Evolutionary conservation across 2,113 vertebrate species (phyloP).

Genomic region (Bubalus kerabau): DNA sequence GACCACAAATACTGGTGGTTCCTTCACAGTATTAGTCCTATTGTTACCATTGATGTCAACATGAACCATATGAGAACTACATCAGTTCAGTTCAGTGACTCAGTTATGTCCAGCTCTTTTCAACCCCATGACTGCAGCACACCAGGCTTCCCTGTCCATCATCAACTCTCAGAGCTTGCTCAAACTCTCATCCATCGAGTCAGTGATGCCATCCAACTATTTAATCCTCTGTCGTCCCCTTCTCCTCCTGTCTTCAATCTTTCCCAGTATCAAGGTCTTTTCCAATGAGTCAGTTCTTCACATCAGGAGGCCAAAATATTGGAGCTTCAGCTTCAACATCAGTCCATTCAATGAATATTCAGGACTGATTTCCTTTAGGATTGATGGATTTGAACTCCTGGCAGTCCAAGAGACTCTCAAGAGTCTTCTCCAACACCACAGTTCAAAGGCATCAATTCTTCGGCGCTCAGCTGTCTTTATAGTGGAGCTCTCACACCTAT

Average conservation of each 20-base stretch:
- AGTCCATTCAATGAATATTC: not conserved
- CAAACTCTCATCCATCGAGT: not conserved
- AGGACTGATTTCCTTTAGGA: not conserved
- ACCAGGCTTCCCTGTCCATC: not conserved
- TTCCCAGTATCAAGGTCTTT: not conserved
- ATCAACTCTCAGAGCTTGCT: not conserved
- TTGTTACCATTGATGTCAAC: not conserved
- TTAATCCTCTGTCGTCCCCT: not conserved
- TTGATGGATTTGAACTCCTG: not conserved
- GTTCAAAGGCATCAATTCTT: not conserved
- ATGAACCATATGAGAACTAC: not conserved
- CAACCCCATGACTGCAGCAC: not conserved
- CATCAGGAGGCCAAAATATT: not conserved
- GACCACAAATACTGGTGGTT: not conserved
- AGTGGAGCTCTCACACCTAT: not conserved
- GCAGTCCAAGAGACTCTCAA: not conserved
- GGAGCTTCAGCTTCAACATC: not conserved
- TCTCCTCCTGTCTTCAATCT: not conserved
- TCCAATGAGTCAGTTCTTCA: not conserved
- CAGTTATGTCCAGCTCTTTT: not conserved
- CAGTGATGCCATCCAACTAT: not conserved
- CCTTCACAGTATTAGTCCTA: not conserved
- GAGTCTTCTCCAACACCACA: not conserved
- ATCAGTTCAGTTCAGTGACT: not conserved
- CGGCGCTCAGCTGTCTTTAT: rapidly evolving